Percentiles rank a stretch among this genome's conserved stretches.
These are phyloP conservation scores for Anthoscopus minutus DNA, from an alignment of 2,113 vertebrate genomes.

Conservation along the genomic window DNA sequence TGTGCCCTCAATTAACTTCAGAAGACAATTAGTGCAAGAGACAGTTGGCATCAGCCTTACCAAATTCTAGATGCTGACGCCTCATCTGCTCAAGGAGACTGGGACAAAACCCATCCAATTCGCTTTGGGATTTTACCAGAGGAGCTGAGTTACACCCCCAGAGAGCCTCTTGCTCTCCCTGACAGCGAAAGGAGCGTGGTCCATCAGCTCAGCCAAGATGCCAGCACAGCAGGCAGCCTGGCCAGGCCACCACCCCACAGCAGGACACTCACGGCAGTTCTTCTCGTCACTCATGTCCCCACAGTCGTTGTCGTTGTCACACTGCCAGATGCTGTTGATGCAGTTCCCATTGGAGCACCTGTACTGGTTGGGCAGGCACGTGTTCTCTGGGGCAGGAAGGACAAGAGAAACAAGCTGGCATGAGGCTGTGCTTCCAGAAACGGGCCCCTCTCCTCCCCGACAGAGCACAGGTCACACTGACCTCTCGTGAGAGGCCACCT, in stretches of 20 bases:
- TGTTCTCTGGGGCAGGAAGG: slow-evolving; percentile 66
- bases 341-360: slow-evolving; percentile 93
- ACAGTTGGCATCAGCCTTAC: not conserved
- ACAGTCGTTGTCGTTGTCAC: slow-evolving; percentile 95
- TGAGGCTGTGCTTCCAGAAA: not conserved
- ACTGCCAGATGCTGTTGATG: slow-evolving; percentile 97
- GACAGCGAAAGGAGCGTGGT: fast-evolving
- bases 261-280: slow-evolving; percentile 86
- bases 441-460: fast-evolving
- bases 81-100: not conserved
- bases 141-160: not conserved
- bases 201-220: not conserved
- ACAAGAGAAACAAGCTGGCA: not conserved
- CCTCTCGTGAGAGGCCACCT: not conserved
- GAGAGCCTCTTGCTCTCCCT: not conserved
- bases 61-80: fast-evolving
- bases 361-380: slow-evolving; percentile 91
- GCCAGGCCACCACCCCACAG: fast-evolving
- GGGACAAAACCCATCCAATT: not conserved
- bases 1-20: not conserved
- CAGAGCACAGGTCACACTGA: fast-evolving
- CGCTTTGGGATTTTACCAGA: fast-evolving
- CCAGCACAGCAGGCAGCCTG: not conserved
- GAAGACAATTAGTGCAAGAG: not conserved
- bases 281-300: slow-evolving; percentile 96